phyloP scores from a whole-genome alignment of 2,797 vertebrate species.

The Chiloscyllium punctatum region DNA sequence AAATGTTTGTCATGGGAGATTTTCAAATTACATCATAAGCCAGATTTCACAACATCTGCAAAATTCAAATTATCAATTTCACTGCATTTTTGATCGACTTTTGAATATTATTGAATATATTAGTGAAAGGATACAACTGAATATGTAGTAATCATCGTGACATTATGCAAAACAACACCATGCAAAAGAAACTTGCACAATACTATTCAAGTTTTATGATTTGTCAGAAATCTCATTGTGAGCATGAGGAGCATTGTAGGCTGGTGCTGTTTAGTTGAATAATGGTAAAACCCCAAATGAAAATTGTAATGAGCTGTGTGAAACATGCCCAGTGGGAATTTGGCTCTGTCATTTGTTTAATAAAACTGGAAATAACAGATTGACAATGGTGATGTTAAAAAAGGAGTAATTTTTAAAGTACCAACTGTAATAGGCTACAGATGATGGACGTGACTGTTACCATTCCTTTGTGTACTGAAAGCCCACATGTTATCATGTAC shows the following conservation, averaged over 20 bases:
- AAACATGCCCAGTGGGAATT: conserved; percentile 34
- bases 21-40: neutral
- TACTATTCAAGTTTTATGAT: neutral
- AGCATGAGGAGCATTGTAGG: conserved; percentile 20
- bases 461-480: neutral
- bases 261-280: conserved; percentile 29
- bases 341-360: conserved; percentile 7
- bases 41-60: neutral
- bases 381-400: conserved; percentile 28
- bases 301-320: conserved; percentile 31
- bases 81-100: neutral
- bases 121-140: neutral
- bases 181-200: neutral
- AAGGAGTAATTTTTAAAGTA: neutral
- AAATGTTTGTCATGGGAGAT: neutral
- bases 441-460: neutral
- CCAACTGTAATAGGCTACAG: neutral
- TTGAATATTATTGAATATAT: neutral
- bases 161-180: neutral
- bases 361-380: conserved; percentile 23
- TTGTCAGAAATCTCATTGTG: neutral
- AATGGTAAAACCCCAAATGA: conserved; percentile 32
- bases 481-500: neutral
- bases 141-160: neutral
- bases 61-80: neutral